phyloP scores from a whole-genome alignment of 2,797 vertebrate species.

The Melanotaenia parkinsoni region DNA sequence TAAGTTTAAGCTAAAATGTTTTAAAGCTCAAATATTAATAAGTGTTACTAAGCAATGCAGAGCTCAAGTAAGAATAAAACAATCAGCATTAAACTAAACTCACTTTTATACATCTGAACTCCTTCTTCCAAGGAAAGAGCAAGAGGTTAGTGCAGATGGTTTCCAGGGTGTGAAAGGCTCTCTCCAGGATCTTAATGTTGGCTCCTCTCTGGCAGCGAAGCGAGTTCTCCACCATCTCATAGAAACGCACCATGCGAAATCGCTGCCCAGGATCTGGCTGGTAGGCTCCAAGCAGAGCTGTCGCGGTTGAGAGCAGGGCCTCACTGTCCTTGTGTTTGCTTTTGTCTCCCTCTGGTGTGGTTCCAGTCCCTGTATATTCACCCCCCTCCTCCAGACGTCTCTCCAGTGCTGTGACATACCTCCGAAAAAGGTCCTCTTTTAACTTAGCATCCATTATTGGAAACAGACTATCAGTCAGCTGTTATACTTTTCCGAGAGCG shows the following conservation, averaged over 20 bases:
- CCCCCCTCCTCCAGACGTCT: slow-evolving; percentile 85
- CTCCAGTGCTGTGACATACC: slow-evolving; percentile 94
- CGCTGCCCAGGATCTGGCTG: slow-evolving; percentile 92
- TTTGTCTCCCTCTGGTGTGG: slow-evolving; percentile 75
- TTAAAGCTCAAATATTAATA: not conserved
- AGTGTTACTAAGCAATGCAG: not conserved
- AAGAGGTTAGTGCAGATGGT: slow-evolving; percentile 95
- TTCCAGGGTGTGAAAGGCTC: slow-evolving; percentile 91
- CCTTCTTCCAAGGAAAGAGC: slow-evolving; percentile 99
- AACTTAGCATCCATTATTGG: slow-evolving; percentile 95
- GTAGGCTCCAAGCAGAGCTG: slow-evolving; percentile 92
- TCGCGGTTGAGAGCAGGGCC: slow-evolving; percentile 90
- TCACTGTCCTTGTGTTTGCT: slow-evolving; percentile 87
- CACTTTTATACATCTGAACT: slow-evolving; percentile 97
- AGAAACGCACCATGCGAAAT: slow-evolving; percentile 95
- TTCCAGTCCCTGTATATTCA: slow-evolving; percentile 55
- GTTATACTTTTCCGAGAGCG: slow-evolving; percentile 67
- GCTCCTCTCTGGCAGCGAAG: slow-evolving; percentile 88
- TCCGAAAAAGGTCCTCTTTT: slow-evolving; percentile 96
- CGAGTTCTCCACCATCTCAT: slow-evolving; percentile 92
- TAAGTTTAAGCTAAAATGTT: not conserved
- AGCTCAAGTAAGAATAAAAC: not conserved
- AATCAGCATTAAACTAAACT: slow-evolving; percentile 11
- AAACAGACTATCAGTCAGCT: slow-evolving; percentile 73
- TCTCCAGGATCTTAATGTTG: slow-evolving; percentile 88